Percentiles rank a stretch among this genome's conserved stretches.
Evolutionary conservation across 2,113 vertebrate species (phyloP).

Genomic region (Pterocles gutturalis): DNA sequence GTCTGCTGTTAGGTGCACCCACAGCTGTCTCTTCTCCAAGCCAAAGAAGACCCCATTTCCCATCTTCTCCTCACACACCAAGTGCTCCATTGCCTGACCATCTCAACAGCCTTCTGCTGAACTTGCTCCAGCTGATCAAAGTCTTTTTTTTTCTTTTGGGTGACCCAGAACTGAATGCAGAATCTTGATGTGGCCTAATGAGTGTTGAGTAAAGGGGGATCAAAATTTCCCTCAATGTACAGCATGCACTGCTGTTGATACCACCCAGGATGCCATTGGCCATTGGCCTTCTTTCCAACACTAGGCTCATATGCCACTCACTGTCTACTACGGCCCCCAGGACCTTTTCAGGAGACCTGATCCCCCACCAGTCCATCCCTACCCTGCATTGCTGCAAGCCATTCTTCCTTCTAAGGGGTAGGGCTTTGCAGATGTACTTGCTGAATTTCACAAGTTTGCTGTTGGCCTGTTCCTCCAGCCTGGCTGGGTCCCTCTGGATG

Average conservation of each 20-base stretch:
- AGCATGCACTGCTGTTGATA: fast-evolving
- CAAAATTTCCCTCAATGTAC: background rate
- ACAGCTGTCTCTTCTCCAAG: background rate
- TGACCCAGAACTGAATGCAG: background rate
- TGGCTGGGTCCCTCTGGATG: background rate
- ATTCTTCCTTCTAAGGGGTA: background rate
- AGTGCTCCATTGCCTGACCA: background rate
- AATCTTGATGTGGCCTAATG: background rate
- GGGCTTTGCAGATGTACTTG: background rate
- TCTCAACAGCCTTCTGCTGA: background rate
- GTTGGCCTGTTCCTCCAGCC: background rate
- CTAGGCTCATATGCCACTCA: background rate
- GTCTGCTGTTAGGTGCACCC: background rate
- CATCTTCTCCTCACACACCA: background rate
- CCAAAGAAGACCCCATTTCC: background rate
- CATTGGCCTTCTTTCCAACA: too few relatives aligned
- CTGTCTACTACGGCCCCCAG: background rate
- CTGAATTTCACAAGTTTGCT: background rate
- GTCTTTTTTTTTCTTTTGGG: background rate
- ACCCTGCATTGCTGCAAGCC: fast-evolving
- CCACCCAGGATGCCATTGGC: background rate
- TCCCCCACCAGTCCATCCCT: background rate
- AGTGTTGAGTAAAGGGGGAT: background rate
- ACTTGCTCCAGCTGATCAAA: background rate
- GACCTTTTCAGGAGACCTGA: background rate